Evolutionary conservation across 2,113 vertebrate genomes (phyloP), one percentile per base, ranked within the genome.

Genomic region (Gila orcuttii): DNA sequence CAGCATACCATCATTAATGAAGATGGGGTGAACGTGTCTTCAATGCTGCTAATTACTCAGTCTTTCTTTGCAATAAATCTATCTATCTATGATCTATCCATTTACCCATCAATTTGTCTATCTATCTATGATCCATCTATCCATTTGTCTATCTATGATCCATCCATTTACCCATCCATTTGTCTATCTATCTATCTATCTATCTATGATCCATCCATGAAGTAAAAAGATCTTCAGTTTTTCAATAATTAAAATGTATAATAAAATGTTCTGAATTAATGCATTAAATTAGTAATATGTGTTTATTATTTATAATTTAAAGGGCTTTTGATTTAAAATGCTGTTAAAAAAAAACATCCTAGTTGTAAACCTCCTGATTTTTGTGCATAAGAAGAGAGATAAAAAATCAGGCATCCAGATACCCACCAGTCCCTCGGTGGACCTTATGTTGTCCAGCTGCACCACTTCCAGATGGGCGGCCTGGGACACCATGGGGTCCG

Each of bases 351-450:
- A 64, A n/a, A 62, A n/a, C 5, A 31, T 31, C 52, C 62, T 19
- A 19, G 64, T 17, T 36, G 15, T 1, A 33, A 68, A 68, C 33
- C 31, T 68, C 28, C 0, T 68, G 17, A 68, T 2, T 31, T 69
- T 39, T 76, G 45, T 4, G 28, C 25, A 77, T 52, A 39, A 79
- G 6, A 33, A 15, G 28, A 23, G 13, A 33, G 15, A 31, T 77
- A 23, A 76, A n/a, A 31, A 17, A 25, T 2, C 3, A 60, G 17
- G 52, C 23, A 31, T 28, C 10, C 91, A 92, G 60, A 50, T 57
- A 89, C 97, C 95, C 95, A 99, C 98, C 97, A 99, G 90, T 90
- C 98, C 98, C 90, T 99, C 98, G 0, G 96, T 96, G 25, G 97
- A 97, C 90, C 96, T 98, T 84, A 99, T 94, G 85, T 98, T 97